Conservation (phyloP, 1,140 invertebrate genomes). For the Asobara japonica region DNA sequence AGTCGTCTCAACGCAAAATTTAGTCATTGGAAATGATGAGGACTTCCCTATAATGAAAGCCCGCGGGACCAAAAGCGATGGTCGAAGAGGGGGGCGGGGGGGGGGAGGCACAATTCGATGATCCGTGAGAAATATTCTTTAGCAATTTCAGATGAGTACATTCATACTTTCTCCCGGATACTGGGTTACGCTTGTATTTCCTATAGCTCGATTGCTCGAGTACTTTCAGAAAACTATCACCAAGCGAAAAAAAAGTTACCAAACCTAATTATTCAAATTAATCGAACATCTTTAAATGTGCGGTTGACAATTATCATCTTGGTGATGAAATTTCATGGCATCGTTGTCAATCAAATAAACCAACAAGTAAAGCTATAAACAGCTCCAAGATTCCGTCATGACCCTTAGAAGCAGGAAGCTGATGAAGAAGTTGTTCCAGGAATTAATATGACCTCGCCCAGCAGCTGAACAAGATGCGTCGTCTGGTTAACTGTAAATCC, state of each 20-base stretch:
- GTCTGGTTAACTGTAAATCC: conserved; percentile 59
- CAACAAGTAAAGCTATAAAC: not conserved
- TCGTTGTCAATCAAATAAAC: not conserved
- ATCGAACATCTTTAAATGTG: not conserved
- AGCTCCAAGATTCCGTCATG: conserved; percentile 29
- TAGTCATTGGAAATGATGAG: not conserved
- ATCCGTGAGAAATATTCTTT: conserved; percentile 31
- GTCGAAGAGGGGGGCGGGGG: conserved; percentile 32
- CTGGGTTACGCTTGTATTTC: conserved; percentile 13
- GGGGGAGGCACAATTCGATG: too few species aligned
- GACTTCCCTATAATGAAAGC: not conserved
- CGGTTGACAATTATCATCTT: not conserved
- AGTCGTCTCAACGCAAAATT: not conserved
- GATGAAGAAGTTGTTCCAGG: conserved; percentile 45
- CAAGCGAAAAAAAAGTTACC: not conserved
- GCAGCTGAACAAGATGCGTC: conserved; percentile 41
- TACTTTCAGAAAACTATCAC: not conserved
- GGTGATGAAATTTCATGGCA: not conserved
- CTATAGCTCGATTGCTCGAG: not conserved
- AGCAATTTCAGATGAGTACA: not conserved
- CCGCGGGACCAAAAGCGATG: not conserved
- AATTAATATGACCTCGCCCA: conserved; percentile 54
- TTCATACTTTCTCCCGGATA: conserved; percentile 47
- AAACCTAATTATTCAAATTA: not conserved
- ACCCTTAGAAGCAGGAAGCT: conserved; percentile 8